A percentile compares a stretch with the other conserved stretches of the same genome.
phyloP scores from a whole-genome alignment of 2,797 vertebrate species.

The Lithobates sylvaticus region DNA sequence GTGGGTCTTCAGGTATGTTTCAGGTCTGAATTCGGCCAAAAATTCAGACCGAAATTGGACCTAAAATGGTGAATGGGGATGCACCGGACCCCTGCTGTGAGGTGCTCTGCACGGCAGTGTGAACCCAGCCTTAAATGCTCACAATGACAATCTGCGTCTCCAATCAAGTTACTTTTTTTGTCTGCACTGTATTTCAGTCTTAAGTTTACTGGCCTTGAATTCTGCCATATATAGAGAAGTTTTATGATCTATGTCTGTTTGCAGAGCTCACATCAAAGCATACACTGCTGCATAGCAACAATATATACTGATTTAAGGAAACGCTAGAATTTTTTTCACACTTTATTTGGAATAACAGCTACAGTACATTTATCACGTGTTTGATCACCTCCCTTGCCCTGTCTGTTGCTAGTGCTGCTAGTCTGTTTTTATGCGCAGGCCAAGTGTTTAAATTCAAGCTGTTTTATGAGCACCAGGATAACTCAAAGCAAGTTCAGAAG shows the following conservation, averaged over 20 bases:
- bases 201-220: neutral
- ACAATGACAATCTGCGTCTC: too few species aligned
- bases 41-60: too few species aligned
- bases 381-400: neutral
- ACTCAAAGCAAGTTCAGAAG: slow-evolving; percentile 17
- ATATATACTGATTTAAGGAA: neutral
- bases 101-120: too few species aligned
- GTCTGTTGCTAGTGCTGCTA: neutral
- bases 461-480: neutral
- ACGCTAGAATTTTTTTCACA: neutral
- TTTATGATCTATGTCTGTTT: neutral
- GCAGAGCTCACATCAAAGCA: neutral
- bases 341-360: slow-evolving; percentile 7
- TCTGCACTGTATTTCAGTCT: too few species aligned
- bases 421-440: slow-evolving; percentile 2
- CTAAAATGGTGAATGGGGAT: too few species aligned
- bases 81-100: too few species aligned
- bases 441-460: neutral
- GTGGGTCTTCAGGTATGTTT: too few species aligned
- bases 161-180: too few species aligned
- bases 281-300: neutral
- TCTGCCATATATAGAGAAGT: neutral
- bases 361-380: neutral
- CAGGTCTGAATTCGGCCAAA: too few species aligned
- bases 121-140: too few species aligned